phyloP scores from a whole-genome alignment of 2,888 invertebrate species.

The Scrobipalpa atriplicella region DNA sequence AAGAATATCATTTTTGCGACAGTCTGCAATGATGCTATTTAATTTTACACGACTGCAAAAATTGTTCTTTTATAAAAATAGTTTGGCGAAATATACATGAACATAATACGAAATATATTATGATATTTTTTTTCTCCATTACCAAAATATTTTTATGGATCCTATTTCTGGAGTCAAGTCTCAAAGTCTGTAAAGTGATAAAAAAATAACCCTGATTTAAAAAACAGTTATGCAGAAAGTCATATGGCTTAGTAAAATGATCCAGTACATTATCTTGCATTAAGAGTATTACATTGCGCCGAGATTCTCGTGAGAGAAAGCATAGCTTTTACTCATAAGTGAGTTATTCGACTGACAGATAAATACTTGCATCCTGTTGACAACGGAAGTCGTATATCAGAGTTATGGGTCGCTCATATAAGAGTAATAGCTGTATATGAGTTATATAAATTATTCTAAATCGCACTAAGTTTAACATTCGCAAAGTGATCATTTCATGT shows the following conservation, averaged over 20 bases:
- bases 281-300: background rate
- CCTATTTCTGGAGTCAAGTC: too few species aligned
- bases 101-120: too few species aligned
- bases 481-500: too few species aligned
- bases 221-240: background rate
- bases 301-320: conserved; percentile 15
- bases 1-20: background rate
- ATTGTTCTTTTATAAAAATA: too few species aligned
- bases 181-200: background rate
- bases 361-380: conserved; percentile 21
- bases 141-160: too few species aligned
- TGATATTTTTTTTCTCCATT: background rate
- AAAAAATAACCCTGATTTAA: background rate
- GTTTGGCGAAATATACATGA: too few species aligned
- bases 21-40: background rate
- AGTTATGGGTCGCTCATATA: conserved; percentile 3
- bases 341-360: conserved; percentile 2
- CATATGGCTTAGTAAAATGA: conserved; percentile 3
- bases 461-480: background rate
- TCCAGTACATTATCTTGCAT: too few species aligned
- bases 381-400: conserved; percentile 18
- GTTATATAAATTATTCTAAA: background rate
- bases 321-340: background rate
- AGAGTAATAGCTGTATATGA: conserved; percentile 13
- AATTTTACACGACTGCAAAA: background rate